Conservation (phyloP, 2,113 vertebrate species). For the Astur gentilis region DNA sequence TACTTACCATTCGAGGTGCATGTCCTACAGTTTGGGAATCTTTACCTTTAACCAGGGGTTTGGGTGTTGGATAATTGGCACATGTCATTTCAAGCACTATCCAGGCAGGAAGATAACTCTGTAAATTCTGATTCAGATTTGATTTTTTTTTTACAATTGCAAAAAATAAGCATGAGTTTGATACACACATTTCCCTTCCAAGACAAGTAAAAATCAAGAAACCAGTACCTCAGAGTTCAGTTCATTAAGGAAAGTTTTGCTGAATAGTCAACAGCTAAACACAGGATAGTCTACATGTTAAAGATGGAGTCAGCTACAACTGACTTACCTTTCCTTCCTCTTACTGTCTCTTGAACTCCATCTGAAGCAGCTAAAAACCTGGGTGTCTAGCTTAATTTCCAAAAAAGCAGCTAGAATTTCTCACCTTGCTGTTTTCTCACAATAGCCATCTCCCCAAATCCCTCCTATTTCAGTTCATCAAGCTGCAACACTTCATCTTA, state of each 20-base stretch:
- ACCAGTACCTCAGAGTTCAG: fast-evolving
- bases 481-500: not conserved
- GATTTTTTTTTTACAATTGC: not conserved
- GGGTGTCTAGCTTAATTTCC: not conserved
- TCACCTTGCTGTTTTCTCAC: not conserved
- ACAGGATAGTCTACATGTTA: not conserved
- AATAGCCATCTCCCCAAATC: not conserved
- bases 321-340: not conserved
- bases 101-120: not conserved
- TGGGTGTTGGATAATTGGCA: not conserved
- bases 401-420: not conserved
- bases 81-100: not conserved
- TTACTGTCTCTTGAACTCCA: not conserved
- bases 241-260: not conserved
- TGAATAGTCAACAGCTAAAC: not conserved
- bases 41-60: not conserved
- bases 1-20: not conserved
- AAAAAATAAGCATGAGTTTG: not conserved
- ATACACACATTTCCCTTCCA: not conserved
- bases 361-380: not conserved
- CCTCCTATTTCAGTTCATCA: not conserved
- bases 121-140: not conserved
- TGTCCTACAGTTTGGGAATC: not conserved
- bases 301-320: not conserved
- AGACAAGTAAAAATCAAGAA: not conserved